Percentiles rank a stretch among this genome's conserved stretches.
These are phyloP conservation scores for Pantherophis guttatus DNA, from an alignment of 2,113 vertebrate species.

Conservation along the genomic window DNA sequence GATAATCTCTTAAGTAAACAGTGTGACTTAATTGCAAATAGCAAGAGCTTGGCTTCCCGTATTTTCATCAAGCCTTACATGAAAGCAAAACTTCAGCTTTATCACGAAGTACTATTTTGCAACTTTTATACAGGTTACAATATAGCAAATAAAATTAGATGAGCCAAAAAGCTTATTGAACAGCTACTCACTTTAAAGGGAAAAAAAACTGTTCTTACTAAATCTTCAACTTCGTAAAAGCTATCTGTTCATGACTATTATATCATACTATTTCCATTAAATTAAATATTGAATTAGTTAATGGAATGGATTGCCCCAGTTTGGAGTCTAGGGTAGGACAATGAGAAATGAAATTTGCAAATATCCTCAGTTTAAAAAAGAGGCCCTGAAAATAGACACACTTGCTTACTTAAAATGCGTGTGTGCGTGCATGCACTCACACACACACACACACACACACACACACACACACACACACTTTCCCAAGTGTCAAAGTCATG, in stretches of 20 bases:
- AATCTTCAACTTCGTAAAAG: neutral
- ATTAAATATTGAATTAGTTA: neutral
- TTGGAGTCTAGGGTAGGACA: neutral
- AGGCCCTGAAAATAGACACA: neutral
- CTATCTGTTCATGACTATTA: neutral
- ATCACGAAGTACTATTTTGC: neutral
- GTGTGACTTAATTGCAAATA: neutral
- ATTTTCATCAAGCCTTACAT: neutral
- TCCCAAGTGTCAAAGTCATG: neutral
- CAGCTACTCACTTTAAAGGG: neutral
- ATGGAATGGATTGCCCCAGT: neutral
- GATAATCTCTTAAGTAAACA: neutral
- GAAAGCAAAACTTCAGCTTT: neutral
- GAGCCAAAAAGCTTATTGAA: neutral
- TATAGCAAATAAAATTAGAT: neutral
- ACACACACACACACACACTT: neutral
- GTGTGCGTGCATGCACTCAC: fast-evolving
- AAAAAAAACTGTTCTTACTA: neutral
- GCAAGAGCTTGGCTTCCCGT: neutral
- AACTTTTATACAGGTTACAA: neutral
- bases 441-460: no score
- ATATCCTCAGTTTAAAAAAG: neutral
- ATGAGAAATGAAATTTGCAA: neutral
- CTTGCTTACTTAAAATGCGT: neutral
- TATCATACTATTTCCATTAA: neutral